These are phyloP conservation scores for Ruditapes philippinarum DNA, from an alignment of 1,140 invertebrate genomes.

Conservation along the genomic window DNA sequence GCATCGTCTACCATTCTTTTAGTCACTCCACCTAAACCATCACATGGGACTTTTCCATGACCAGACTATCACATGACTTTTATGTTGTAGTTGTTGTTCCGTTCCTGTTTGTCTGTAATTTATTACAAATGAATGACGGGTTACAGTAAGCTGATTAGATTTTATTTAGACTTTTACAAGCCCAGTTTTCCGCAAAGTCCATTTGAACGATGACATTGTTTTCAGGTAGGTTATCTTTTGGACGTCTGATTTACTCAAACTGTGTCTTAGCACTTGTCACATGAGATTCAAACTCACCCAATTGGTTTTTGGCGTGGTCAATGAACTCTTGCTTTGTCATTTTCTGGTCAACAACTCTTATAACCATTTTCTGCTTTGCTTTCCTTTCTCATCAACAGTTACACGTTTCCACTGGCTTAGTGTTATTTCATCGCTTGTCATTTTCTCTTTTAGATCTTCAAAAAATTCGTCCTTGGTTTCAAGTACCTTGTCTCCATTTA, in stretches of 20 bases:
- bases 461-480: not conserved
- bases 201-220: not conserved
- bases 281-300: conserved; percentile 12
- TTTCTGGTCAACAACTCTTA: not conserved
- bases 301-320: no score
- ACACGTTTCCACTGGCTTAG: not conserved
- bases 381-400: conserved; percentile 15
- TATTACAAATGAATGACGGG: no score
- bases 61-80: not conserved
- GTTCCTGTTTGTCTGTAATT: no score
- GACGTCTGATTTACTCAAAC: conserved; percentile 26
- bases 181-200: no score
- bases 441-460: not conserved
- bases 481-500: no score
- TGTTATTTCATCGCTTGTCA: not conserved
- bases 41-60: not conserved
- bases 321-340: not conserved
- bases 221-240: conserved; percentile 59
- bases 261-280: conserved; percentile 5
- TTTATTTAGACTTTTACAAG: no score
- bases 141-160: no score
- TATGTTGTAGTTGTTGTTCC: no score
- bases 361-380: conserved; percentile 34
- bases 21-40: not conserved
- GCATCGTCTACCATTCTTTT: not conserved